Base-by-base conservation (phyloP, 2,113 vertebrate species). In the Saguinus imperator region DNA sequence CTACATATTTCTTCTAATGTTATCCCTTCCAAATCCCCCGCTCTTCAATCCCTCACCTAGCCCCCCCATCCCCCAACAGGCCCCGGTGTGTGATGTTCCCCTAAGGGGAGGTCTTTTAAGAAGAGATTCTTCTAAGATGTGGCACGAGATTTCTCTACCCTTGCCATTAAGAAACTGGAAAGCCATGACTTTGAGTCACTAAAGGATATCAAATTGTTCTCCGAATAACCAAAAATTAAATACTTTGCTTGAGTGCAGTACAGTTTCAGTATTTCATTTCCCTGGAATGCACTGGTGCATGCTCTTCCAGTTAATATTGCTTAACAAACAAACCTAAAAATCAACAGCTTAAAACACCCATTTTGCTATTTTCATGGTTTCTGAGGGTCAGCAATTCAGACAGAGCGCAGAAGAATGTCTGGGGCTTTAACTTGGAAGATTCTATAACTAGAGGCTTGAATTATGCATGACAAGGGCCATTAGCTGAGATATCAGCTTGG, bases 221-320 rank as follows among this genome's bases (percentile, higher is more conserved):
- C 66, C 27, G 76, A 61, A 92, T 48, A 93, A 72, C 61, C 66
- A 87, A 95, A 95, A 86, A 76, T 52, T 75, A 50, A 90, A 89
- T 58, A 72, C 35, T 50, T 82, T 80, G 9, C 70, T 73, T 85
- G 20, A 90, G 48, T 35, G 43, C 27, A 11, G 43, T 16, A 17
- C 48, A 86, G 57, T 93, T 93, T 89, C 55, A 66, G 66, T 58
- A 66, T 27, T 94, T 66, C 87, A 90, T 58, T 82, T 87, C 73
- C 40, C 18, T 58, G 10, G 29, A 91, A 43, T 61, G 25, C 79
- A 61, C 8, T 50, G 48, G 45, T 70, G 12, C 27, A 73, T 73
- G 43, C 8, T 37, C 14, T 23, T 70, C 37, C 29, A 37, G 23
- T 91, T 68, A 93, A 43, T 61, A 76, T 6, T 90, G 57, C 75